Base-by-base conservation (phyloP, 2,113 vertebrate genomes). In the Colinus virginianus region DNA sequence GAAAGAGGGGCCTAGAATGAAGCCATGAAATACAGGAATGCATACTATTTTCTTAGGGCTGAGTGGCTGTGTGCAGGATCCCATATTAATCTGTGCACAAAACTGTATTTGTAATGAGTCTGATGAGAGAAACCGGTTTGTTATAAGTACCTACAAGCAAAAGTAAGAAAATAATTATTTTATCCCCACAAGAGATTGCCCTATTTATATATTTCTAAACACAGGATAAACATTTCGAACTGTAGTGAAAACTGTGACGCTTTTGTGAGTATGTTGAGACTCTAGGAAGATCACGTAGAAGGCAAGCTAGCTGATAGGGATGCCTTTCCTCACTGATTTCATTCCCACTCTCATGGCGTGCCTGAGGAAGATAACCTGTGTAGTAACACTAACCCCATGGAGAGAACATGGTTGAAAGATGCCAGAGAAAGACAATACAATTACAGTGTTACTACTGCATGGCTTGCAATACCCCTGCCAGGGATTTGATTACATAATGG, bases 51-150 rank as follows among this genome's bases (percentile, higher is more conserved):
- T 77, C 16, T 17, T 42, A 46, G n/a, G 5, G 48, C 9, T 38
- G 36, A 7, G 53, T 2, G 49, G 56, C 45, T 40, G 36, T 23
- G 34, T 1, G 0, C 1, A 10, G 36, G 67, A 11, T 22, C 16
- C 36, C 16, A 21, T 4, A 23, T 20, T 38, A 76, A 7, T 28
- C 15, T 48, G 36, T 51, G 40, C 76, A 25, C 45, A 13, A 34
- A 30, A 0, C 1, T 9, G 0, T 4, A 15, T 4, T 4, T 19
- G 36, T 45, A 13, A 83, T 25, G 70, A 58, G n/a, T 18, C 51
- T 51, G 75, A 36, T 32, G 38, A 34, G 70, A 51, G 36, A 8
- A 20, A 34, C 25, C 38, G 12, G 8, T 9, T 2, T 9, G 32
- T n/a, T 46, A 2, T 0, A 10, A 70, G 87, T 70, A 49, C 16